Evolutionary conservation across 2,797 vertebrate species (phyloP).

Genomic region (Xenops minutus): DNA sequence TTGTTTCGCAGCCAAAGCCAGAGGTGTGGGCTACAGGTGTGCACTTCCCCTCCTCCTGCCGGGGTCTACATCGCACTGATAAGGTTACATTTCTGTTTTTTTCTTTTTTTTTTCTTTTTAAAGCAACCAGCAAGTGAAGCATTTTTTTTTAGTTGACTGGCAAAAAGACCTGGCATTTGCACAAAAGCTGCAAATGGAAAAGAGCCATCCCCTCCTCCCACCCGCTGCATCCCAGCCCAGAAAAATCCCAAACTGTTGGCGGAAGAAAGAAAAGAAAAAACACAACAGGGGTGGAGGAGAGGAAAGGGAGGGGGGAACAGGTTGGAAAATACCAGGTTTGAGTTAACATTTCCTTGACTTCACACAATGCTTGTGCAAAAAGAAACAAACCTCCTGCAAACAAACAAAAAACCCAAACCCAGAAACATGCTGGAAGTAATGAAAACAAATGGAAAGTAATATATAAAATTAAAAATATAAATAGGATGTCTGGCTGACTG

Average conservation of each 20-base stretch:
- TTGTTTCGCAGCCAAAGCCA: conserved; percentile 47
- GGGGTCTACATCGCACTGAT: conserved; percentile 62
- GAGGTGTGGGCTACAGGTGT: conserved; percentile 69
- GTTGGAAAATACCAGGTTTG: conserved; percentile 35
- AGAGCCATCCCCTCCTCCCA: conserved; percentile 43
- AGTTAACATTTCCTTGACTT: conserved; percentile 62
- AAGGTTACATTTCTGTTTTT: conserved; percentile 68
- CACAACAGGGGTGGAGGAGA: background rate
- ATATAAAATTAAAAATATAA: conserved; percentile 79
- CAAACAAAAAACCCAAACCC: background rate
- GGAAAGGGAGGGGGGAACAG: background rate
- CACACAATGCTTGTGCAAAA: conserved; percentile 75
- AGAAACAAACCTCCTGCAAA: background rate
- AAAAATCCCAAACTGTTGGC: conserved; percentile 56
- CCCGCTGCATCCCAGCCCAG: conserved; percentile 61
- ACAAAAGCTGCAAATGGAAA: conserved; percentile 76
- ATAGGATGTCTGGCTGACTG: conserved; percentile 74
- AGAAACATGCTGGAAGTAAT: conserved; percentile 73
- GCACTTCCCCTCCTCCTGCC: conserved; percentile 65
- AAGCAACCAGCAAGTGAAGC: conserved; percentile 70
- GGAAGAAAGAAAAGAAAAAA: conserved; percentile 5
- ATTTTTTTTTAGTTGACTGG: conserved; percentile 58
- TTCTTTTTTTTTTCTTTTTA: conserved; percentile 7
- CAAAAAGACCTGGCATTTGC: conserved; percentile 72
- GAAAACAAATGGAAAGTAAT: conserved; percentile 71